Conservation (phyloP, 2,888 invertebrate species). For the Ectobius pallidus region DNA sequence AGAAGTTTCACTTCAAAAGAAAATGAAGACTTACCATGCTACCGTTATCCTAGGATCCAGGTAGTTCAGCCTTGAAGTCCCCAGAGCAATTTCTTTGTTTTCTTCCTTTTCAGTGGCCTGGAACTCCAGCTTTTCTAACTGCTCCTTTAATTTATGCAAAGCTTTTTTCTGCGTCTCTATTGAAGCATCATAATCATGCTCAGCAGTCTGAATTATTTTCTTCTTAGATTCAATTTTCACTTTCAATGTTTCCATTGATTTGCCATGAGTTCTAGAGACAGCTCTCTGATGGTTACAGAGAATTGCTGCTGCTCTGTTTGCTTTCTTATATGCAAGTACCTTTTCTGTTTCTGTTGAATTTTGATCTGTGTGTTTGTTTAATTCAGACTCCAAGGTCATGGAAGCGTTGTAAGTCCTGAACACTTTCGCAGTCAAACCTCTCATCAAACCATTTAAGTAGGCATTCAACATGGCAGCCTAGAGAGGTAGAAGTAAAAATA, state of each 20-base stretch:
- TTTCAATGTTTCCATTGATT: slow-evolving; percentile 97
- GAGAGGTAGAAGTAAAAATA: no score
- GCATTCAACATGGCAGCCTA: slow-evolving; percentile 93
- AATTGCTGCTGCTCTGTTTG: slow-evolving; percentile 97
- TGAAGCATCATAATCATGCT: slow-evolving; percentile 79
- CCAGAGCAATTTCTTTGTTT: slow-evolving; percentile 98
- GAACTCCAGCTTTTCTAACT: slow-evolving; percentile 90
- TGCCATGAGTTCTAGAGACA: slow-evolving; percentile 94
- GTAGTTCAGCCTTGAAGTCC: slow-evolving; percentile 99
- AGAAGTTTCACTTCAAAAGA: no score
- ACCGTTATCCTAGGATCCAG: slow-evolving; percentile 98
- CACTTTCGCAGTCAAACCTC: slow-evolving; percentile 97
- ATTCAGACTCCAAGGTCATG: slow-evolving; percentile 95
- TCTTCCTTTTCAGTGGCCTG: slow-evolving; percentile 98
- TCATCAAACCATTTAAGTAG: slow-evolving; percentile 96
- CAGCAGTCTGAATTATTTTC: slow-evolving; percentile 82
- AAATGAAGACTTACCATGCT: slow-evolving; percentile 87
- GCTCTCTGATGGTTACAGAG: slow-evolving; percentile 99
- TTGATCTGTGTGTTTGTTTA: slow-evolving; percentile 88
- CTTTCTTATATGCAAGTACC: slow-evolving; percentile 94
- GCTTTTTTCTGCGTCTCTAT: slow-evolving; percentile 90
- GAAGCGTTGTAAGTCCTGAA: slow-evolving; percentile 99
- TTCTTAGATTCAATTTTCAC: slow-evolving; percentile 92
- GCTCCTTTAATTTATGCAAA: slow-evolving; percentile 84
- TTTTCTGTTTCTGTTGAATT: slow-evolving; percentile 80